phyloP scores from a whole-genome alignment of 1,140 invertebrate species.

The Campodea augens region DNA sequence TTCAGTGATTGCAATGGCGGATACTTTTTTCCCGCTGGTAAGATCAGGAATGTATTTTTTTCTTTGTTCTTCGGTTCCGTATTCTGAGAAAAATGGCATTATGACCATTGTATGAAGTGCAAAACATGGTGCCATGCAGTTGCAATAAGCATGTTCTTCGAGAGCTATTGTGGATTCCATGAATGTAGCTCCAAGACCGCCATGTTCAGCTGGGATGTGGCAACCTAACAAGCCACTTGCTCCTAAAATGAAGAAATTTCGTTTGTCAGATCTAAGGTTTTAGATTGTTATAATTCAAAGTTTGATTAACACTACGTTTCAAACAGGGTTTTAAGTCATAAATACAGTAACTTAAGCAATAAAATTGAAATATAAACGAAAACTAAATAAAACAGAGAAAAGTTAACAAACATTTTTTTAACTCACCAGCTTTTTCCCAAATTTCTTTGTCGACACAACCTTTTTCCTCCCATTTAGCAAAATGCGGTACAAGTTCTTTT shows the following conservation, averaged over 20 bases:
- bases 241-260: too few relatives aligned
- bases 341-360: too few relatives aligned
- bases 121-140: constrained; percentile 27
- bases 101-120: constrained; percentile 28
- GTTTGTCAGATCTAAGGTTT: too few relatives aligned
- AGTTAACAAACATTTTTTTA: too few relatives aligned
- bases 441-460: constrained; percentile 24
- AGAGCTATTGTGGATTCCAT: constrained; percentile 24
- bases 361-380: too few relatives aligned
- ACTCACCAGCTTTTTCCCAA: constrained; percentile 28
- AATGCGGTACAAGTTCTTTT: constrained; percentile 26
- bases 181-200: constrained; percentile 27
- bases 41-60: constrained; percentile 27
- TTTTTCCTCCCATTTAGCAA: constrained; percentile 25
- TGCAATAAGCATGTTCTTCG: constrained; percentile 28
- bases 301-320: too few relatives aligned
- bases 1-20: constrained; percentile 29
- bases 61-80: constrained; percentile 27
- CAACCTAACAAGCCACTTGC: constrained; percentile 25
- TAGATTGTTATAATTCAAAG: too few relatives aligned
- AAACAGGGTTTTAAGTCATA: too few relatives aligned
- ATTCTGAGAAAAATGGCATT: constrained; percentile 29
- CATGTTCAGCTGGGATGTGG: constrained; percentile 22
- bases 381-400: too few relatives aligned
- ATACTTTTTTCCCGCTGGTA: constrained; percentile 25